Percentiles rank a stretch among this genome's conserved stretches.
These are phyloP conservation scores for Alviniconcha strummeri DNA, from an alignment of 2,888 invertebrate genomes.

Conservation along the genomic window DNA sequence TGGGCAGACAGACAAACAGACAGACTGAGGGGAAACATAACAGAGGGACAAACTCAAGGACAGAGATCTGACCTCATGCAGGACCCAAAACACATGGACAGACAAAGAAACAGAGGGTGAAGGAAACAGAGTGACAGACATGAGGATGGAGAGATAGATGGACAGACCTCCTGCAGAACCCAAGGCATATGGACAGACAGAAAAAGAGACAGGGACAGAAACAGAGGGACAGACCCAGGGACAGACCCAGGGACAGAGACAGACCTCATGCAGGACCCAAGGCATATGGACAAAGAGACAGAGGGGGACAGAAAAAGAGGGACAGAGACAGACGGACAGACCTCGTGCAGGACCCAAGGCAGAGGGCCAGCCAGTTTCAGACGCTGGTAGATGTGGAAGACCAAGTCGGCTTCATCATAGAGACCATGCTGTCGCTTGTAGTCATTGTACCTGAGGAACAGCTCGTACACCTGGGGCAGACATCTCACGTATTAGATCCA, in stretches of 20 bases:
- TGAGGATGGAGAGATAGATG: no score
- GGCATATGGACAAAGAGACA: not conserved
- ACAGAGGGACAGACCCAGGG: no score
- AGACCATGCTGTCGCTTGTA: constrained; percentile 36
- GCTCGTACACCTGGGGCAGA: constrained; percentile 30
- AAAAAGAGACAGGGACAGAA: no score
- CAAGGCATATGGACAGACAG: no score
- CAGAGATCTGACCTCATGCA: no score
- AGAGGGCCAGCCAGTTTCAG: constrained; percentile 14
- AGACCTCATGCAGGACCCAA: no score
- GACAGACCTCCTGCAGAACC: no score
- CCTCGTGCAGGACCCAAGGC: constrained; percentile 37
- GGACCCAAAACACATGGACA: not conserved
- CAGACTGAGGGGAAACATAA: not conserved
- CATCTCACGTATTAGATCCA: not conserved
- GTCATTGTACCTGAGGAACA: constrained; percentile 32
- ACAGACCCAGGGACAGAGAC: not conserved
- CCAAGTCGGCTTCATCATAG: constrained; percentile 43
- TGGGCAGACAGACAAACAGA: not conserved
- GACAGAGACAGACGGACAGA: not conserved
- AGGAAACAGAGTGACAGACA: not conserved
- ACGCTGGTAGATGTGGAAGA: constrained; percentile 38
- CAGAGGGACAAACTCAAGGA: no score
- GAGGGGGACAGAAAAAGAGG: not conserved
- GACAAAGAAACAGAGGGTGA: not conserved